These are phyloP conservation scores for Silurus aristotelis DNA, from an alignment of 2,797 vertebrate genomes.

Conservation along the genomic window DNA sequence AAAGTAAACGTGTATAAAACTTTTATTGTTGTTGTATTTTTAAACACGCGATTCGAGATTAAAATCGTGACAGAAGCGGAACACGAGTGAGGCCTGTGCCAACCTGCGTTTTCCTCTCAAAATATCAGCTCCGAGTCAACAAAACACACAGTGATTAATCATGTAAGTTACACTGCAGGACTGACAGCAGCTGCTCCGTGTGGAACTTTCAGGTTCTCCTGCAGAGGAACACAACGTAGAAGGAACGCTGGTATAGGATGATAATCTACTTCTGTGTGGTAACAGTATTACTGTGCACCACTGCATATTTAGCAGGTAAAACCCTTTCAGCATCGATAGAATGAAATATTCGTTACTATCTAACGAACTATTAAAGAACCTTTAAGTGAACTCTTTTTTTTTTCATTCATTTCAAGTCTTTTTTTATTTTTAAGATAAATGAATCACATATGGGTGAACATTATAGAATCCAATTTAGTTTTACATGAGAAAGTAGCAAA, in stretches of 20 bases:
- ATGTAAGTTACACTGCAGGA: background rate
- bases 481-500: no score
- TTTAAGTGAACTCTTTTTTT: background rate
- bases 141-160: constrained; percentile 38
- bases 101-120: constrained; percentile 38
- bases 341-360: background rate
- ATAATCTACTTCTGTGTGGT: background rate
- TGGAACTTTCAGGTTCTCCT: background rate
- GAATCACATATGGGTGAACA: no score
- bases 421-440: no score
- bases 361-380: background rate
- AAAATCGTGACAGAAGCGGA: constrained; percentile 19
- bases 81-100: constrained; percentile 24
- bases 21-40: constrained; percentile 7
- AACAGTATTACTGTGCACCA: background rate
- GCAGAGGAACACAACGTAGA: background rate
- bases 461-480: no score
- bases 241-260: background rate
- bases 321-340: background rate
- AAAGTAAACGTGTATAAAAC: background rate
- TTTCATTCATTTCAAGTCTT: no score
- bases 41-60: constrained; percentile 6
- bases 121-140: constrained; percentile 38
- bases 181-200: background rate
- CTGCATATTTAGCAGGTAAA: no score